A percentile compares a stretch with the other conserved stretches of the same genome.
Conservation (phyloP, 2,888 invertebrate genomes). For the Orthonychiurus folsomi region DNA sequence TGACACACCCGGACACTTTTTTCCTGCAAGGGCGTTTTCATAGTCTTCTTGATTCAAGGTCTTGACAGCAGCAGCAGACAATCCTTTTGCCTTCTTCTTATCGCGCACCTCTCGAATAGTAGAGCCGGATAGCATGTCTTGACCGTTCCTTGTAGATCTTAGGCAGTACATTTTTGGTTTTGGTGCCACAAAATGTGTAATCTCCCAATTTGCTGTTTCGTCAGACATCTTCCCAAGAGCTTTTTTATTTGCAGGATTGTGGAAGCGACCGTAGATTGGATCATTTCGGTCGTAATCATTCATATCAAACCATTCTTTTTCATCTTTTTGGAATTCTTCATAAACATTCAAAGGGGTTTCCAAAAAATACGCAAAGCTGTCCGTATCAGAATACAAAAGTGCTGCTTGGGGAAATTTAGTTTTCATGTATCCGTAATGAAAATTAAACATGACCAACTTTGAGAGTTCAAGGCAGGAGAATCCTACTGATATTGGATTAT, state of each 20-base stretch:
- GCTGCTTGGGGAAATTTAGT: constrained; percentile 5
- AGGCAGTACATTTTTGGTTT: neutral
- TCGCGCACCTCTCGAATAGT: neutral
- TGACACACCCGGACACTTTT: neutral
- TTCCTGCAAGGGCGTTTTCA: neutral
- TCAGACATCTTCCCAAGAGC: neutral
- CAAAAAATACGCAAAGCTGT: constrained; percentile 4
- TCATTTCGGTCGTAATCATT: constrained; percentile 11
- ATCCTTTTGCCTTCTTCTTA: neutral
- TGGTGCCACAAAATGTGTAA: neutral
- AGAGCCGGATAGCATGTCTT: neutral
- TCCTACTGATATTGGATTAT: constrained; percentile 16
- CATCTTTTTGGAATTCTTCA: constrained; percentile 10
- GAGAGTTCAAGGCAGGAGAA: constrained; percentile 17
- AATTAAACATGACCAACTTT: constrained; percentile 28
- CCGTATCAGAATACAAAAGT: constrained; percentile 18
- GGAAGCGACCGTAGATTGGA: constrained; percentile 16
- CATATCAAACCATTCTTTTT: constrained; percentile 15
- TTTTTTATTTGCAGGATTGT: neutral
- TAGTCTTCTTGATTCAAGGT: neutral
- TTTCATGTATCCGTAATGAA: constrained; percentile 27
- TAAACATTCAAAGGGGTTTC: constrained; percentile 15
- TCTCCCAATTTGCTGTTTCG: neutral
- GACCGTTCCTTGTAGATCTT: neutral
- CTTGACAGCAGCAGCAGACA: neutral